Conservation (phyloP, 2,888 invertebrate species). For the Eucera pruinosa region DNA sequence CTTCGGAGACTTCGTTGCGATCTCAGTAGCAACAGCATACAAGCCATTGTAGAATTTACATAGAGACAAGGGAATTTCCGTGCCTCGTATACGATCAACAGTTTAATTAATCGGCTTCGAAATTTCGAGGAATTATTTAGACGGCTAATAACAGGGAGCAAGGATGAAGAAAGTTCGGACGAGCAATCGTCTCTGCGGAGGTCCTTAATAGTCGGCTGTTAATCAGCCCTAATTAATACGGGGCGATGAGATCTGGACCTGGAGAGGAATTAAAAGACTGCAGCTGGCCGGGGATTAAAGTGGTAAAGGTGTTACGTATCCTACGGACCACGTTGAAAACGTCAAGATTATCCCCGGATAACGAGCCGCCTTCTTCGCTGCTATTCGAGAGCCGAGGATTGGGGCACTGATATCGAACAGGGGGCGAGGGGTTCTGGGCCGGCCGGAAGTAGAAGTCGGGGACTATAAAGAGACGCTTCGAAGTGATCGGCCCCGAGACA, state of each 20-base stretch:
- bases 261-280: conserved; percentile 56
- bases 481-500: conserved; percentile 59
- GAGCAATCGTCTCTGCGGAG: conserved; percentile 5
- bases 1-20: conserved; percentile 5
- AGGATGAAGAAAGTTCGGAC: background rate
- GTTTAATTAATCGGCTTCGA: background rate
- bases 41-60: conserved; percentile 6
- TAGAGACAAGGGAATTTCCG: conserved; percentile 18
- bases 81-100: conserved; percentile 14
- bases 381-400: conserved; percentile 51
- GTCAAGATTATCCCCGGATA: conserved; percentile 62
- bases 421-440: conserved; percentile 26
- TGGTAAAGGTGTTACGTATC: conserved; percentile 62
- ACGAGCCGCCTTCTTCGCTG: conserved; percentile 39
- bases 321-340: conserved; percentile 49
- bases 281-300: conserved; percentile 62
- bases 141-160: too few species aligned
- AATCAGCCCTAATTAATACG: conserved; percentile 63
- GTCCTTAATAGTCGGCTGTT: conserved; percentile 31
- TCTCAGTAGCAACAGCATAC: background rate
- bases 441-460: conserved; percentile 64
- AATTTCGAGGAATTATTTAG: background rate
- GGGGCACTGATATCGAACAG: conserved; percentile 48
- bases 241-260: conserved; percentile 55
- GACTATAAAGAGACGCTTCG: conserved; percentile 54